phyloP scores from a whole-genome alignment of 2,113 vertebrate species.

The Leucosticte australis region DNA sequence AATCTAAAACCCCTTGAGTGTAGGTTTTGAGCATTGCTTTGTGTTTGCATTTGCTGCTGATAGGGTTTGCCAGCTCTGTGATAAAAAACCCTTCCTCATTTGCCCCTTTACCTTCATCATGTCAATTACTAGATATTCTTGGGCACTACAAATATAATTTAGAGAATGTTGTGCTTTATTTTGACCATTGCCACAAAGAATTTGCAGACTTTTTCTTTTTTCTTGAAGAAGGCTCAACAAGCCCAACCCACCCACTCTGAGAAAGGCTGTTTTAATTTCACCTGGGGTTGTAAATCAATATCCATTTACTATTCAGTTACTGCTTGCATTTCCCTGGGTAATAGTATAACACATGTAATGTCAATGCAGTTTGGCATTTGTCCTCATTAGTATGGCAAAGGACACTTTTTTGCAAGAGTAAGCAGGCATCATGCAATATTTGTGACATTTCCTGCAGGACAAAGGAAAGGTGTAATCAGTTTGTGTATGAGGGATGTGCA shows the following conservation, averaged over 20 bases:
- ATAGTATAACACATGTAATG: slow-evolving; percentile 61
- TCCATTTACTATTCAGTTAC: slow-evolving; percentile 66
- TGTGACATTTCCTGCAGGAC: slow-evolving; percentile 27
- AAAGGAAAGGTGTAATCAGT: not conserved
- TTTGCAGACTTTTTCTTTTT: slow-evolving; percentile 6
- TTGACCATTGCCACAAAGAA: not conserved
- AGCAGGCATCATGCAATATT: slow-evolving; percentile 38
- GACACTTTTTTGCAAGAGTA: slow-evolving; percentile 62
- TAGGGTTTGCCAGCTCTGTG: not conserved
- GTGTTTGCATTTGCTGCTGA: not conserved
- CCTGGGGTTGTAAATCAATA: slow-evolving; percentile 73
- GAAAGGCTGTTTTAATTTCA: slow-evolving; percentile 66
- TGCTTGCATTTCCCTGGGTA: slow-evolving; percentile 67
- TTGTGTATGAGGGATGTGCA: not conserved
- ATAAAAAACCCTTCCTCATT: not conserved
- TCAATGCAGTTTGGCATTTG: slow-evolving; percentile 70
- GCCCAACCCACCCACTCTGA: not conserved
- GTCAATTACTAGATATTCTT: not conserved
- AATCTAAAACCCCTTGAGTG: not conserved
- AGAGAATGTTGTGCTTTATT: not conserved
- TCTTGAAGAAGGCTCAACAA: not conserved
- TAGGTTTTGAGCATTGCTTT: not conserved
- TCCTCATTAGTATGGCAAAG: slow-evolving; percentile 72
- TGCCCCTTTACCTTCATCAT: not conserved
- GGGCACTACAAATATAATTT: not conserved